phyloP scores from a whole-genome alignment of 2,888 invertebrate species.

The Mycalesis mineus region DNA sequence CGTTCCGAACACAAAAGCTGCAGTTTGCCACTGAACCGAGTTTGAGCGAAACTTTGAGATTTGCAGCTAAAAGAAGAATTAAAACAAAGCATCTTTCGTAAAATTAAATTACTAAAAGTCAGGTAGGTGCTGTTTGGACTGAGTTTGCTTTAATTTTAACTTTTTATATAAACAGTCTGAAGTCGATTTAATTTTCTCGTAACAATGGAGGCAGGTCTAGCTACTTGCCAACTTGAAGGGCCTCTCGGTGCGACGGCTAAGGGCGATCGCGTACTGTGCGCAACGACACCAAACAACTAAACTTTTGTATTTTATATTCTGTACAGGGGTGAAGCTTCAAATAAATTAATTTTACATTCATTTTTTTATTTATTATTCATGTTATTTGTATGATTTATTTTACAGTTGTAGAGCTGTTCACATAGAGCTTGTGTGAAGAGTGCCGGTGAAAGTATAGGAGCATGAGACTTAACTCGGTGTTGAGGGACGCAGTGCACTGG shows the following conservation, averaged over 20 bases:
- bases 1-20: no score
- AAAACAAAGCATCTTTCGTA: background rate
- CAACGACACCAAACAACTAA: background rate
- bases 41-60: background rate
- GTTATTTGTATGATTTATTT: no score
- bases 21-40: no score
- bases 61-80: background rate
- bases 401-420: no score
- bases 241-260: background rate
- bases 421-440: no score
- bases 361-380: no score
- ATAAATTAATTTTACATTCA: no score
- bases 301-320: background rate
- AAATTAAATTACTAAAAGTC: background rate
- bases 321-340: no score
- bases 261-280: background rate
- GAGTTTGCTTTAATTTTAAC: slow-evolving; percentile 1
- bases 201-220: background rate
- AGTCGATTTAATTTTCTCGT: slow-evolving; percentile 1
- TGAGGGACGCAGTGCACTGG: no score
- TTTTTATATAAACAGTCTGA: slow-evolving; percentile 1
- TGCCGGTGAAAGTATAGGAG: no score
- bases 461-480: no score
- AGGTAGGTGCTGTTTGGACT: background rate
- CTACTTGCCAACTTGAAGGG: background rate